Evolutionary conservation across 2,113 vertebrate species (phyloP).

Genomic region (Eptesicus fuscus): DNA sequence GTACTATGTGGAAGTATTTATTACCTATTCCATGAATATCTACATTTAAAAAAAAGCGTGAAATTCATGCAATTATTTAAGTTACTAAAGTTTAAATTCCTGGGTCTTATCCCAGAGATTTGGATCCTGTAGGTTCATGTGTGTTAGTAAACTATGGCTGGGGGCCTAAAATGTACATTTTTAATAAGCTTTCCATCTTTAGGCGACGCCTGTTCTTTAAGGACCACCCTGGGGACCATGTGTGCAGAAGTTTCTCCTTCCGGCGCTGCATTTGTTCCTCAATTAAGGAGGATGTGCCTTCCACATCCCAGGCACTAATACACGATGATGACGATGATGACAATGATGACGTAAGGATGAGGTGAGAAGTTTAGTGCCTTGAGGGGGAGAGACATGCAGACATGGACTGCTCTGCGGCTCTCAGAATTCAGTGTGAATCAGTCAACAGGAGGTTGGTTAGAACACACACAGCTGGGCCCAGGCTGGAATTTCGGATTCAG

Average conservation of each 20-base stretch:
- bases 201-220: neutral
- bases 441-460: neutral
- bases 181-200: neutral
- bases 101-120: neutral
- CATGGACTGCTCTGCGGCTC: neutral
- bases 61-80: neutral
- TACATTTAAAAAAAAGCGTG: neutral
- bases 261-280: neutral
- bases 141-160: neutral
- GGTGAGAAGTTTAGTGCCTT: neutral
- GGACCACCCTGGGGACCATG: neutral
- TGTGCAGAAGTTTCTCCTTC: neutral
- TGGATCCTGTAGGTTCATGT: neutral
- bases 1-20: neutral
- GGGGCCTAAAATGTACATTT: neutral
- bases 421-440: neutral
- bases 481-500: neutral
- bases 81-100: neutral
- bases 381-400: neutral
- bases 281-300: neutral
- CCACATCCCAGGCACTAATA: neutral
- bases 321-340: neutral
- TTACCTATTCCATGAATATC: neutral
- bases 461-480: neutral
- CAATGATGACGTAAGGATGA: neutral